Evolutionary conservation across 2,888 invertebrate genomes (phyloP).

Genomic region (Leucophenga montana): DNA sequence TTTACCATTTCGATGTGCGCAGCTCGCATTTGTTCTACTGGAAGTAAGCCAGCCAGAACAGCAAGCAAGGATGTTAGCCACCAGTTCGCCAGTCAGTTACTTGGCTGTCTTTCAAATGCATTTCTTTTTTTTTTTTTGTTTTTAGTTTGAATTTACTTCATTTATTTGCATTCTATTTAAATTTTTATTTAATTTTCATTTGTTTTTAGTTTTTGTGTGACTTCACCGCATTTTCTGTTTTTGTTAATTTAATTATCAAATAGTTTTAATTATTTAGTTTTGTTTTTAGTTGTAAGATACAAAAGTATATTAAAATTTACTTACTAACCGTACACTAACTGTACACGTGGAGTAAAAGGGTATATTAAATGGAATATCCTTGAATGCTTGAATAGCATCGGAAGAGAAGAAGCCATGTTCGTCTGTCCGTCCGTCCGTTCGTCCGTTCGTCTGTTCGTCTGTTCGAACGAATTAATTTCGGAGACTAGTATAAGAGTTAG

Average conservation of each 20-base stretch:
- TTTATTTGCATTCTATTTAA: constrained; percentile 9
- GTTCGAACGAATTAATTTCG: too few species aligned
- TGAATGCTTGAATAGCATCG: too few species aligned
- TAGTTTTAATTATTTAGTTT: constrained; percentile 1
- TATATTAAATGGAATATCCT: too few species aligned
- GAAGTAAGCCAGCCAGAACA: constrained; percentile 53
- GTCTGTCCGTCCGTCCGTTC: too few species aligned
- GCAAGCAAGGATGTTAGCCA: not conserved
- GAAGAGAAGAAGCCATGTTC: too few species aligned
- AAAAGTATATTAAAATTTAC: not conserved
- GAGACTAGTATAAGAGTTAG: too few species aligned
- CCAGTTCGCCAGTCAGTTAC: not conserved
- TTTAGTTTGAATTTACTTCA: not conserved
- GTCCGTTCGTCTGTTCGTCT: too few species aligned
- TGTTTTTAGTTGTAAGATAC: not conserved
- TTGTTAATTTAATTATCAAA: constrained; percentile 10
- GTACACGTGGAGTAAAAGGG: too few species aligned
- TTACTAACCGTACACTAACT: too few species aligned
- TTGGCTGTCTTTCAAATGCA: constrained; percentile 8
- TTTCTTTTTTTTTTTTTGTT: not conserved
- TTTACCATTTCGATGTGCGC: constrained; percentile 69
- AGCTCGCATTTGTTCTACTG: constrained; percentile 70
- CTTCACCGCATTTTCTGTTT: not conserved
- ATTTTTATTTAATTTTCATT: constrained; percentile 18
- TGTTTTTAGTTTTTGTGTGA: constrained; percentile 12